Base-by-base conservation (phyloP, 2,113 vertebrate genomes). In the Cyprinodon variegatus region DNA sequence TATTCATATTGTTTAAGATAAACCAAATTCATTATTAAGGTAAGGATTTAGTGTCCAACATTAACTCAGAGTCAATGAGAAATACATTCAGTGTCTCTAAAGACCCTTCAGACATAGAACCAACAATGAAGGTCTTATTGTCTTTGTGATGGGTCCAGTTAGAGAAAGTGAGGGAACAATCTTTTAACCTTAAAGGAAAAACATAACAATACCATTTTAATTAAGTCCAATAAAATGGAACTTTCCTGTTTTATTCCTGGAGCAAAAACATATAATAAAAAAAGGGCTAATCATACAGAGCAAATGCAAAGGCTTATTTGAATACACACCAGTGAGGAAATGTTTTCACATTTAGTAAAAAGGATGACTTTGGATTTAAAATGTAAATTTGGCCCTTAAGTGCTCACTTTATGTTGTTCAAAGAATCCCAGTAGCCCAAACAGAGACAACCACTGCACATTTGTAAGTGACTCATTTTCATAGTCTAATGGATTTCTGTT, bases 391-490 rank as follows among this genome's bases (percentile, higher is more conserved):
- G 50, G 9, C 50, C 17, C 50, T 8, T 53, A 53, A 53, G 50
- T 53, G n/a, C 50, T 53, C 50, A 57, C 20, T 57, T 57, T 57
- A 8, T n/a, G 50, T 13, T 15, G 60, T 37, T 61, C 38, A 73
- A 17, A 73, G 71, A 1, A 61, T 45, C 60, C 59, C 69, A 60
- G 17, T 46, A 11, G 22, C 36, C 48, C 11, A 62, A n/a, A 43
- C 13, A 45, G 36, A 48, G 12, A 57, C 50, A 12, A 12, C 12
- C 9, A 63, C 53, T 60, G 46, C 6, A 68, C 17, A 12, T 61
- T 68, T 61, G 22, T 5, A 3, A 40, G 40, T 83, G 78, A 84
- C 65, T 90, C 83, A 84, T 76, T 72, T 77, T 62, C 73, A 75
- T 73, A 68, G 41, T 41, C 46, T 65, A 68, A 77, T 83, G 14